phyloP scores from a whole-genome alignment of 1,140 invertebrate species.

The Drosophila kepulauana region DNA sequence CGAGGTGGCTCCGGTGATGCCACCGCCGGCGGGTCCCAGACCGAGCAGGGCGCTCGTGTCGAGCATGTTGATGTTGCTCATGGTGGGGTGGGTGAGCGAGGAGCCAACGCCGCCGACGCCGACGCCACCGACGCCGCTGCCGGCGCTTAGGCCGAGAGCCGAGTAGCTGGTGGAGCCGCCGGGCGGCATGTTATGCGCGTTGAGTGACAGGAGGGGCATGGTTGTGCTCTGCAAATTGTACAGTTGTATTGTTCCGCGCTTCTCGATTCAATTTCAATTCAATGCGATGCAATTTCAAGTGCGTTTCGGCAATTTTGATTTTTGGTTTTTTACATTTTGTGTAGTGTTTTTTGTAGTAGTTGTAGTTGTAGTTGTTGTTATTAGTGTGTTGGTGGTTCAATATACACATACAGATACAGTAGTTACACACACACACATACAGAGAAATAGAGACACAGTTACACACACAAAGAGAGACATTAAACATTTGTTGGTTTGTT shows the following conservation, averaged over 20 bases:
- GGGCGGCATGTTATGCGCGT: conserved; percentile 86
- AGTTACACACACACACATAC: conserved; percentile 54
- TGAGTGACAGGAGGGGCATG: conserved; percentile 87
- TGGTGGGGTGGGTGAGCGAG: conserved; percentile 79
- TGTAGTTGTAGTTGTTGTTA: conserved; percentile 39
- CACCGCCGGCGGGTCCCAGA: conserved; percentile 55
- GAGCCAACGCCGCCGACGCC: conserved; percentile 57
- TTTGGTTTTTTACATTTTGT: conserved; percentile 56
- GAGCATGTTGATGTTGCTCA: conserved; percentile 75
- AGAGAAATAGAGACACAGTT: conserved; percentile 52
- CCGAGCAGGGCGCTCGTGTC: conserved; percentile 71
- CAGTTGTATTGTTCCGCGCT: conserved; percentile 85
- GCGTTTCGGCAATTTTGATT: conserved; percentile 37
- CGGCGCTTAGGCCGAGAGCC: conserved; percentile 73
- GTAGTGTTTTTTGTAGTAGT: conserved; percentile 31
- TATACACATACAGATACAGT: conserved; percentile 51
- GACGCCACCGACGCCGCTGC: conserved; percentile 46
- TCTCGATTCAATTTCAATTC: conserved; percentile 58
- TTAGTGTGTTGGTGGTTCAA: conserved; percentile 36
- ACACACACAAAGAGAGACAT: conserved; percentile 60
- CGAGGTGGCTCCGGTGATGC: conserved; percentile 74
- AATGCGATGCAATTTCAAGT: conserved; percentile 43
- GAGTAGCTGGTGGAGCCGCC: conserved; percentile 81
- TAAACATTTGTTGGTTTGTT: conserved; percentile 2
- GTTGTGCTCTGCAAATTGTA: conserved; percentile 87